Percentiles rank a stretch among this genome's conserved stretches.
phyloP scores from a whole-genome alignment of 2,113 vertebrate species.

The Taxidea taxus region DNA sequence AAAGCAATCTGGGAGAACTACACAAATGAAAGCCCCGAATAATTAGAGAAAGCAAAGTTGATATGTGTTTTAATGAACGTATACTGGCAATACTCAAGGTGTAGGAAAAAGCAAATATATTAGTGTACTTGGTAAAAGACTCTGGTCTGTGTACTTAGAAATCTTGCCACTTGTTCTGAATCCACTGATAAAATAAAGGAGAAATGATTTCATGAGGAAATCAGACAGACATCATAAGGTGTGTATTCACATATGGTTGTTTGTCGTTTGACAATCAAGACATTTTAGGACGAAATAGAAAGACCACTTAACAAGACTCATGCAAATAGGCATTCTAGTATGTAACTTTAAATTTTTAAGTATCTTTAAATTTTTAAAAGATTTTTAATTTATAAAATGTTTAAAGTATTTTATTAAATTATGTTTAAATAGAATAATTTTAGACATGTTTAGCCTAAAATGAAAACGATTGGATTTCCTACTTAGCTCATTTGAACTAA shows the following conservation, averaged over 20 bases:
- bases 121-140: constrained; percentile 22
- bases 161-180: constrained; percentile 4
- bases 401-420: not conserved
- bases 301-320: not conserved
- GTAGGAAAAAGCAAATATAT: constrained; percentile 16
- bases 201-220: not conserved
- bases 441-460: not conserved
- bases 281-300: not conserved
- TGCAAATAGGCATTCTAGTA: not conserved
- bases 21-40: not conserved
- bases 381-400: not conserved
- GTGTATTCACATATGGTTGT: not conserved
- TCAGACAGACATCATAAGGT: not conserved
- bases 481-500: not conserved
- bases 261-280: not conserved
- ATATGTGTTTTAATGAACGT: not conserved
- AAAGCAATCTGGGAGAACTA: constrained; percentile 6
- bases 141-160: constrained; percentile 24
- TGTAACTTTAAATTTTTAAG: not conserved
- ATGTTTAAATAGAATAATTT: constrained; percentile 28
- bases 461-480: not conserved
- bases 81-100: constrained; percentile 9
- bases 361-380: not conserved
- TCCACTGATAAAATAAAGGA: not conserved
- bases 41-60: not conserved